Conservation (phyloP, 2,888 invertebrate species). For the Leptopterna dolabrata region DNA sequence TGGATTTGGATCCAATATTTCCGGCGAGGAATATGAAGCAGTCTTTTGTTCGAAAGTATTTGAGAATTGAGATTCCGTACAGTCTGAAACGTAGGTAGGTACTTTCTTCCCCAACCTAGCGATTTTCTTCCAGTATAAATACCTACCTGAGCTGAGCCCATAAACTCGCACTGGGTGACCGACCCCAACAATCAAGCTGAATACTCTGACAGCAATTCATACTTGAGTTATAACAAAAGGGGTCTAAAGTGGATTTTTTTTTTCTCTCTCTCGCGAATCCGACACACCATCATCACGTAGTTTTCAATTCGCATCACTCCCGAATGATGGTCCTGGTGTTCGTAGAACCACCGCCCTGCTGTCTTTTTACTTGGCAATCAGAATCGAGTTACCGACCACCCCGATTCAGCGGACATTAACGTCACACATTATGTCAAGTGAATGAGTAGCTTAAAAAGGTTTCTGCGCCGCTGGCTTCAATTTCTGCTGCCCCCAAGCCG, state of each 20-base stretch:
- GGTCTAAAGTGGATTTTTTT: not conserved
- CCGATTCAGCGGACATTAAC: not conserved
- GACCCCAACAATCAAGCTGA: not conserved
- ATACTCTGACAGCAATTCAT: not conserved
- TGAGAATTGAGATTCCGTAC: too few relatives aligned
- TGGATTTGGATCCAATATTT: too few relatives aligned
- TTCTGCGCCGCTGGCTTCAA: too few relatives aligned
- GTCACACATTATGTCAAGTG: not conserved
- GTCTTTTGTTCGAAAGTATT: too few relatives aligned
- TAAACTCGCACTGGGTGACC: not conserved
- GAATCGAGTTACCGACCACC: not conserved
- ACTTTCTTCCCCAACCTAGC: too few relatives aligned
- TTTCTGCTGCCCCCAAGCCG: too few relatives aligned
- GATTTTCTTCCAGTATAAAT: too few relatives aligned
- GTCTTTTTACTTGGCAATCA: not conserved
- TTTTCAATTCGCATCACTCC: not conserved
- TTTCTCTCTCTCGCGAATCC: not conserved
- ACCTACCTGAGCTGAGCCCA: too few relatives aligned
- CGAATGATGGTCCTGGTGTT: not conserved
- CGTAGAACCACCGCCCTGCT: not conserved
- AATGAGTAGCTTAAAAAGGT: too few relatives aligned
- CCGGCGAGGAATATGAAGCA: too few relatives aligned
- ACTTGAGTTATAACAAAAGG: not conserved
- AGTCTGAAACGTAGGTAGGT: too few relatives aligned
- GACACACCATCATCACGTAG: not conserved